Conservation (phyloP, 2,113 vertebrate genomes). For the Trinectes maculatus region DNA sequence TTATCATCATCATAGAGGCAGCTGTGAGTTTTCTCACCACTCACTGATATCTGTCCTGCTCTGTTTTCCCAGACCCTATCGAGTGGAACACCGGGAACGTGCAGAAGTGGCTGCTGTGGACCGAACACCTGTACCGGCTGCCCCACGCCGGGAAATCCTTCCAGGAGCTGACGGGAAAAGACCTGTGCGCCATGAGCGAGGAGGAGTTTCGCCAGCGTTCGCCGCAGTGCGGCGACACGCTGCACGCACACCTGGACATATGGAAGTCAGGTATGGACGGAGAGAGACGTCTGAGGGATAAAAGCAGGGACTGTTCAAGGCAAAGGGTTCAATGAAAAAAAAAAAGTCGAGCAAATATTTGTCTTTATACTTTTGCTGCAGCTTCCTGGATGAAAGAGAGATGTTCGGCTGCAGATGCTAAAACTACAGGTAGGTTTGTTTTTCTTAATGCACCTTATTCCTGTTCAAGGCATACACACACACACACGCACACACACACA, state of each 20-base stretch:
- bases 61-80: slow-evolving; percentile 82
- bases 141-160: slow-evolving; percentile 92
- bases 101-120: slow-evolving; percentile 99
- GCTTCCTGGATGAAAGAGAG: slow-evolving; percentile 98
- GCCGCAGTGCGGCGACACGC: slow-evolving; percentile 88
- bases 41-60: not conserved
- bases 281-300: no score
- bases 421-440: slow-evolving; percentile 65
- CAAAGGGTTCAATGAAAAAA: no score
- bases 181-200: slow-evolving; percentile 92
- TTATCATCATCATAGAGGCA: no score
- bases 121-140: slow-evolving; percentile 93
- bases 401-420: slow-evolving; percentile 77
- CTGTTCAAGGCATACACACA: no score
- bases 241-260: slow-evolving; percentile 97
- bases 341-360: slow-evolving; percentile 1
- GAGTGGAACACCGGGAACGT: slow-evolving; percentile 94
- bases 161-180: slow-evolving; percentile 91
- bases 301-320: no score
- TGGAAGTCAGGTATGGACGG: slow-evolving; percentile 99
- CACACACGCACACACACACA: no score
- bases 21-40: slow-evolving; percentile 29
- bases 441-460: no score
- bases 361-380: slow-evolving; percentile 65
- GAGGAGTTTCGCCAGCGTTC: slow-evolving; percentile 93